Evolutionary conservation across 2,888 invertebrate species (phyloP).

Genomic region (Synergus itoensis): DNA sequence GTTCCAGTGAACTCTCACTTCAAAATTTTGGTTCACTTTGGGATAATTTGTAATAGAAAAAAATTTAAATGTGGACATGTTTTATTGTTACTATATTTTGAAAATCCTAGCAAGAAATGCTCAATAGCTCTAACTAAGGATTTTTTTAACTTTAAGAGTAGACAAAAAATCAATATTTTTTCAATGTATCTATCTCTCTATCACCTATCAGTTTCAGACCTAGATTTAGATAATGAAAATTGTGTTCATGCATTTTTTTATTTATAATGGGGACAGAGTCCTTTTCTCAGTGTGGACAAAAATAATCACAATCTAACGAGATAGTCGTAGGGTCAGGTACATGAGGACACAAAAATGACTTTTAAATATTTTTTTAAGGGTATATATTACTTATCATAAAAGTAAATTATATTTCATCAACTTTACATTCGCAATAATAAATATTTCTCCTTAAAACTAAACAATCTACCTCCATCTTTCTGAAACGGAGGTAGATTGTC

Average conservation of each 20-base stretch:
- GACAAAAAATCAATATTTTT: not conserved
- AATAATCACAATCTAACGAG: not conserved
- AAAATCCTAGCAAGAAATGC: not conserved
- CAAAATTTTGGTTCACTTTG: not conserved
- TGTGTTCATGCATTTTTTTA: slow-evolving; percentile 3
- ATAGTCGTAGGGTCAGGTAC: not conserved
- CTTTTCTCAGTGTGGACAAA: not conserved
- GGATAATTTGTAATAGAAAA: not conserved
- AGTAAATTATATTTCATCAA: too few species aligned
- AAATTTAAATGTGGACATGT: not conserved
- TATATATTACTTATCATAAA: too few species aligned
- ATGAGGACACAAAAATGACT: not conserved
- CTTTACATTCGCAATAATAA: too few species aligned
- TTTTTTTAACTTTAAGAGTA: not conserved
- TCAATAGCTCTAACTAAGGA: not conserved
- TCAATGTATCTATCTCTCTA: not conserved
- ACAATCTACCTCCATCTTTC: too few species aligned
- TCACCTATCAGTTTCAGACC: not conserved
- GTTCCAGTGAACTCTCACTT: not conserved
- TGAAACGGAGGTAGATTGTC: too few species aligned
- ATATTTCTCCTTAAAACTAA: too few species aligned
- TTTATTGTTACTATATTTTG: not conserved
- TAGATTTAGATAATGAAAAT: not conserved
- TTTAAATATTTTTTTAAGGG: not conserved
- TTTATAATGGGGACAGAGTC: not conserved